These are phyloP conservation scores for Drosophila nebulosa DNA, from an alignment of 1,140 invertebrate genomes.

Conservation along the genomic window DNA sequence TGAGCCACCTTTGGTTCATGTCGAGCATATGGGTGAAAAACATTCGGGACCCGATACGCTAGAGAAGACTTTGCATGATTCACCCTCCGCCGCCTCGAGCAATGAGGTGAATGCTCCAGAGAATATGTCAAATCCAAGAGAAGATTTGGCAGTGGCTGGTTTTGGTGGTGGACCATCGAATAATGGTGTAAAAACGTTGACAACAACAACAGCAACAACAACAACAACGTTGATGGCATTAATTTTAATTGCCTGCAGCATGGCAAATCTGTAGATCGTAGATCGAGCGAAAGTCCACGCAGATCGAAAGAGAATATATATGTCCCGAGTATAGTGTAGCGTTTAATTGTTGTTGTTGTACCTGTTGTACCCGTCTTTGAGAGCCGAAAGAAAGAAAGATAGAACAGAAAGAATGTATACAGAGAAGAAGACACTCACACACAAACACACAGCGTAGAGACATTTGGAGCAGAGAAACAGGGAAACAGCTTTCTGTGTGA, in stretches of 20 bases:
- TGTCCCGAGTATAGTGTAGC: constrained; percentile 66
- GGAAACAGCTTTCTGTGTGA: constrained; percentile 41
- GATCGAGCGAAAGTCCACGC: too few species aligned
- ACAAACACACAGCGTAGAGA: constrained; percentile 6
- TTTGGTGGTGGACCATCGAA: constrained; percentile 39
- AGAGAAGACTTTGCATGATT: constrained; percentile 70
- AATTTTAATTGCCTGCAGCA: constrained; percentile 24
- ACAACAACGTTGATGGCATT: neutral
- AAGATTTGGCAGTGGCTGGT: constrained; percentile 63
- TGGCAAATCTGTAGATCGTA: constrained; percentile 67
- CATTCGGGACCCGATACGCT: constrained; percentile 71
- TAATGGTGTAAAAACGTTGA: constrained; percentile 9
- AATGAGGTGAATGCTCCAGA: constrained; percentile 71
- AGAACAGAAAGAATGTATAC: neutral
- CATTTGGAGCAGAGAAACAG: constrained; percentile 10
- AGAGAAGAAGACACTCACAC: neutral
- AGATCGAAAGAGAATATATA: neutral
- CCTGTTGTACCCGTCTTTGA: constrained; percentile 80
- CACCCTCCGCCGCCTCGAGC: constrained; percentile 28
- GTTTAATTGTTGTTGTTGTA: constrained; percentile 81
- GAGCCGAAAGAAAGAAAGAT: constrained; percentile 27
- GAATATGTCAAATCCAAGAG: constrained; percentile 58
- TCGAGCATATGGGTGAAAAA: constrained; percentile 55
- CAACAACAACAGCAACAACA: neutral
- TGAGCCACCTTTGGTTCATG: constrained; percentile 74